Evolutionary conservation across 2,113 vertebrate genomes (phyloP), one percentile per base, ranked within the genome.

Genomic region (Macquaria ambigua): DNA sequence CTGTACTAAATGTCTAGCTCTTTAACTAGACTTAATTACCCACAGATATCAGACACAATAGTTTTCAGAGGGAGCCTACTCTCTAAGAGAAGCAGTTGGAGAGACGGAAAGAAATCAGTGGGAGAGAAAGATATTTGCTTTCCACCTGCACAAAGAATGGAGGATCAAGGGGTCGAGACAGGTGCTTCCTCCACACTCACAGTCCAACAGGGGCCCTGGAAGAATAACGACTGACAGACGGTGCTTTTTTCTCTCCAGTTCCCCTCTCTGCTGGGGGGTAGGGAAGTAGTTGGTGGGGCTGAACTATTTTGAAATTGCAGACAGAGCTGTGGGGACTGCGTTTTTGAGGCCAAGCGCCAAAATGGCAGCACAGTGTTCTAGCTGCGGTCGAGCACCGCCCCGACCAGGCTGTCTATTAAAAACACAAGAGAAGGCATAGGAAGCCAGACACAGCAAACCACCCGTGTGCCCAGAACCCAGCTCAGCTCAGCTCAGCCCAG

Each of bases 331-430:
- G 90, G 92, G 90, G 94, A 94, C 84, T 83, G 88, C 87, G 88
- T 93, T 89, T 91, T 90, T 91, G 93, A 92, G 92, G 90, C 92
- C 91, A 87, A 90, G 91, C 74, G 88, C 88, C 91, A 90, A 94
- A 94, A 93, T 94, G 90, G 92, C 94, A 94, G 91, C 90, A 69
- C 84, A 91, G 67, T 75, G 91, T 92, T 95, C 91, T 81, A 90
- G 91, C 92, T 96, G 95, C 83, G 95, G 95, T 96, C 58, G 93
- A 95, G 94, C 94, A 94, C 95, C 89, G 76, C 96, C 94, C 96
- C 92, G 63, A 87, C 94, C 89, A 95, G 89, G 90, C 93, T 83
- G 92, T 86, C 90, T 95, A 94, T 96, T 94, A 95, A 96, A 97
- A 96, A 94, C 90, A 93, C 91, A 80, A 93, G 92, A 82, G 85